Evolutionary conservation across 2,888 invertebrate species (phyloP).

Genomic region (Trissolcus japonicus): DNA sequence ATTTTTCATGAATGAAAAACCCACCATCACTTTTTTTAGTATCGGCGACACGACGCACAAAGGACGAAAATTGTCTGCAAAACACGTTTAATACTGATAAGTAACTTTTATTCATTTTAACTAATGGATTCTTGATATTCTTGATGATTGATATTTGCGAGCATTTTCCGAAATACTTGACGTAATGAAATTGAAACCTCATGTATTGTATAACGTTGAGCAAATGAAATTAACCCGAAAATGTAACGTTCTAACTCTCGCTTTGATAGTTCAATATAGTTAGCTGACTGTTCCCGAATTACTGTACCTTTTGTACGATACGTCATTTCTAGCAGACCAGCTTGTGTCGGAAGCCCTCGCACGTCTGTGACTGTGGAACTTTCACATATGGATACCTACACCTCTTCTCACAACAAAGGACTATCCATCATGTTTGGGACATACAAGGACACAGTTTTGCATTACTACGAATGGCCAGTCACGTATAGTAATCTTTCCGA

Average conservation of each 20-base stretch:
- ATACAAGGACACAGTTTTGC: slow-evolving; percentile 71
- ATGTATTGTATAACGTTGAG: slow-evolving; percentile 6
- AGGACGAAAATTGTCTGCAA: too few species aligned
- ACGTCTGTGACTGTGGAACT: slow-evolving; percentile 38
- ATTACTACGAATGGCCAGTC: slow-evolving; percentile 70
- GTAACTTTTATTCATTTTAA: too few species aligned
- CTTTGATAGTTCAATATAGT: slow-evolving; percentile 44
- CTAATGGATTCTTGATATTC: background rate
- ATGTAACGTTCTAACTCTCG: slow-evolving; percentile 20
- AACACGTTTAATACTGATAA: too few species aligned
- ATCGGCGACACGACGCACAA: too few species aligned
- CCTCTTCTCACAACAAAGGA: slow-evolving; percentile 57
- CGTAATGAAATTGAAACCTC: slow-evolving; percentile 4
- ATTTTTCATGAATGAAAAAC: too few species aligned
- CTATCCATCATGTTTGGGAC: slow-evolving; percentile 74
- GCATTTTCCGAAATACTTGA: background rate
- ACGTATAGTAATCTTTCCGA: slow-evolving; percentile 54
- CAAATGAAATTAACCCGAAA: slow-evolving; percentile 38
- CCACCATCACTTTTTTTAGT: too few species aligned
- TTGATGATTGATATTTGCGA: slow-evolving; percentile 2
- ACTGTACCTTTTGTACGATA: slow-evolving; percentile 67
- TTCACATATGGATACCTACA: slow-evolving; percentile 44
- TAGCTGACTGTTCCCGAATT: slow-evolving; percentile 56
- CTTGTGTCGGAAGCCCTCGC: slow-evolving; percentile 64
- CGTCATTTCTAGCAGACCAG: slow-evolving; percentile 72